A percentile compares a stretch with the other conserved stretches of the same genome.
These are phyloP conservation scores for Erpetoichthys calabaricus DNA, from an alignment of 2,797 vertebrate genomes.

Conservation along the genomic window DNA sequence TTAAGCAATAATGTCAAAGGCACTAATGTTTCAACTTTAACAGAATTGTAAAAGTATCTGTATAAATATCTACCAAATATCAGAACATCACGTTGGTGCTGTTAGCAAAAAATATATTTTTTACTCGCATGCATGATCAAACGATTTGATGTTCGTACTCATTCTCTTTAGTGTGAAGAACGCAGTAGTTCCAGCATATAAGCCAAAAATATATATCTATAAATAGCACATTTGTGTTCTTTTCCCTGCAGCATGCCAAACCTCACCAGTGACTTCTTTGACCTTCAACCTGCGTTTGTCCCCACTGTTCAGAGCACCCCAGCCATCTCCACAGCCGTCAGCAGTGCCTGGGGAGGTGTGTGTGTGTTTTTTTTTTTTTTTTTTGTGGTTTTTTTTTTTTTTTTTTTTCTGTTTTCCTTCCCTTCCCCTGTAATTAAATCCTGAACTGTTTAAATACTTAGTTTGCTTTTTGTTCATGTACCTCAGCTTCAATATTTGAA, in stretches of 20 bases:
- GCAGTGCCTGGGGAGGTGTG: conserved; percentile 75
- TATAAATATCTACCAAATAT: no score
- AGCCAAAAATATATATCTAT: no score
- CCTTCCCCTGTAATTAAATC: conserved; percentile 21
- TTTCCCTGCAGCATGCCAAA: conserved; percentile 51
- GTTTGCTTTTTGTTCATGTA: conserved; percentile 42
- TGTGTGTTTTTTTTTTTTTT: conserved; percentile 16
- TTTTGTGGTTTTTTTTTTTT: conserved; percentile 22
- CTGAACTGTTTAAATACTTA: conserved; percentile 44
- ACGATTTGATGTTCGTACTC: no score
- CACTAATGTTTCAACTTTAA: no score
- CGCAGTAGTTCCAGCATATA: no score
- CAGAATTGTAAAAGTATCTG: no score
- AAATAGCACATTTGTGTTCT: conserved; percentile 3
- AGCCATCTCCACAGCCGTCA: conserved; percentile 61
- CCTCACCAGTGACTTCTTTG: conserved; percentile 79
- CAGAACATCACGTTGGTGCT: no score
- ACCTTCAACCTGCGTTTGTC: conserved; percentile 74
- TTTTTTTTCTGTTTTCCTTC: conserved; percentile 22
- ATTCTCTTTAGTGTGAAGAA: no score
- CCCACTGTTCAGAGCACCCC: conserved; percentile 68
- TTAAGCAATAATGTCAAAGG: no score
- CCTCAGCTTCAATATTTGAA: conserved; percentile 52
- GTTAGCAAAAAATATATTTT: no score
- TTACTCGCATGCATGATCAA: no score